phyloP scores from a whole-genome alignment of 2,888 invertebrate species.

The Polyploca ridens region DNA sequence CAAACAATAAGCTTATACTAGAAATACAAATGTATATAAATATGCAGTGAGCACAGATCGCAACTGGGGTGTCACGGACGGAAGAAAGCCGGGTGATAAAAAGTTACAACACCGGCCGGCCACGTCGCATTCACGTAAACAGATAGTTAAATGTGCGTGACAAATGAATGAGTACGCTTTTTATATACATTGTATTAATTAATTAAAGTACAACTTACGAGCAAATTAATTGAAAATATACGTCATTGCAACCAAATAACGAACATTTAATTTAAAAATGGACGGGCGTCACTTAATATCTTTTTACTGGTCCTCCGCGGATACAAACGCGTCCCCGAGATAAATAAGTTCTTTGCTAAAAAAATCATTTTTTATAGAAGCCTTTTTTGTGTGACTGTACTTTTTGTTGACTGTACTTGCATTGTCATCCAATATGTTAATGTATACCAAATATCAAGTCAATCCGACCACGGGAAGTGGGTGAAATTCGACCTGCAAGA shows the following conservation, averaged over 20 bases:
- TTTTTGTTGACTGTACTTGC: too few species aligned
- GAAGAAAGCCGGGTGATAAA: constrained; percentile 70
- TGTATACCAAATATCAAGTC: too few species aligned
- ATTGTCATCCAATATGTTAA: too few species aligned
- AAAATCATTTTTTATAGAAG: too few species aligned
- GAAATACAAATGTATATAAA: not conserved
- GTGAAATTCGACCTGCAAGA: too few species aligned
- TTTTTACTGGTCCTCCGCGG: too few species aligned
- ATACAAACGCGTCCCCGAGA: too few species aligned
- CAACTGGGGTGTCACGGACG: constrained; percentile 75
- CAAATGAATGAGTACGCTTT: constrained; percentile 6
- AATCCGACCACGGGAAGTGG: too few species aligned
- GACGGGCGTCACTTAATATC: too few species aligned
- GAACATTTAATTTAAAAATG: too few species aligned
- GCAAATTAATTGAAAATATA: not conserved
- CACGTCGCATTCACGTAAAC: constrained; percentile 23
- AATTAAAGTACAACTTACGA: not conserved
- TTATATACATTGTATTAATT: not conserved
- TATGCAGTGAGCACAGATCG: constrained; percentile 62
- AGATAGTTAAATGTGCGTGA: constrained; percentile 1
- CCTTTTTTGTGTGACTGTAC: too few species aligned
- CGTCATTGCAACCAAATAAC: not conserved
- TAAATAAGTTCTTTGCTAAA: too few species aligned
- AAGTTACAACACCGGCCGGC: constrained; percentile 34
- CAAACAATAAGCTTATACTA: not conserved